Evolutionary conservation across 2,113 vertebrate genomes (phyloP).

Genomic region (Phaethornis superciliosus): DNA sequence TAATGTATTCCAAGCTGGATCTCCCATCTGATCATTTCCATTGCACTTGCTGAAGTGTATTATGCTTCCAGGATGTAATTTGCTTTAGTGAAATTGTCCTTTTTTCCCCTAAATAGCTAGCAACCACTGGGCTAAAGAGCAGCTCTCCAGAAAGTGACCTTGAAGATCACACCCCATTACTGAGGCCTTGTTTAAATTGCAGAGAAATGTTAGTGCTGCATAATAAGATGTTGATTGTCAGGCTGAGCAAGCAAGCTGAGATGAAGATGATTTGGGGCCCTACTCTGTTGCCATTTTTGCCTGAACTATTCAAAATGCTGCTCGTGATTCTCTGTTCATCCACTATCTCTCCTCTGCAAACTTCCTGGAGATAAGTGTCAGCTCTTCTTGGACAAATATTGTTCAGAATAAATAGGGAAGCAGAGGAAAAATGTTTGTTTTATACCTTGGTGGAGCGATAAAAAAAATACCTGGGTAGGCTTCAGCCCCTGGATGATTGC

Average conservation of each 20-base stretch:
- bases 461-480: background rate
- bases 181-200: background rate
- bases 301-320: background rate
- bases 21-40: background rate
- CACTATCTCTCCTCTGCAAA: slow-evolving; percentile 2
- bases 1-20: background rate
- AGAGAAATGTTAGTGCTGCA: slow-evolving; percentile 16
- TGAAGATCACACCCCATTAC: slow-evolving; percentile 28
- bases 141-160: slow-evolving; percentile 44
- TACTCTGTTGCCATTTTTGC: background rate
- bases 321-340: background rate
- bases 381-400: slow-evolving; percentile 17
- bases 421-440: slow-evolving; percentile 3
- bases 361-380: slow-evolving; percentile 12
- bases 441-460: background rate
- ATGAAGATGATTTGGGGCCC: background rate
- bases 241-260: background rate
- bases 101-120: slow-evolving; percentile 45
- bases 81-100: slow-evolving; percentile 32
- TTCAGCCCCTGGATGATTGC: background rate
- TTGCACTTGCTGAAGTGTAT: background rate
- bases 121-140: slow-evolving; percentile 3
- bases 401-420: slow-evolving; percentile 3
- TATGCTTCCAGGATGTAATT: slow-evolving; percentile 12
- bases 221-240: slow-evolving; percentile 51